Percentiles rank a stretch among this genome's conserved stretches.
Evolutionary conservation across 2,113 vertebrate species (phyloP).

Genomic region (Tamias sibiricus): DNA sequence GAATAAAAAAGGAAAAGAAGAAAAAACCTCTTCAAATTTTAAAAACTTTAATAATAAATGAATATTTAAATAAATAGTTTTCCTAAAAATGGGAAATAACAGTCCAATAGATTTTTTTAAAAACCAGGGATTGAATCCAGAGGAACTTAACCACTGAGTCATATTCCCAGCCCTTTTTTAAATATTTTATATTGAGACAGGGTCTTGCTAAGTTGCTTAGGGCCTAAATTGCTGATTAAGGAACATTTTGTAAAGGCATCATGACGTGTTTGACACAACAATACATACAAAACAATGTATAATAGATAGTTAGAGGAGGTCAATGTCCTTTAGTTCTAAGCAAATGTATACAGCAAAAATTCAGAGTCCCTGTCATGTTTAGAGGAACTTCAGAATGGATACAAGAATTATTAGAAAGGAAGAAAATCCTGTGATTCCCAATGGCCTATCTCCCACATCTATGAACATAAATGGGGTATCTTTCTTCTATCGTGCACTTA

Average conservation of each 20-base stretch:
- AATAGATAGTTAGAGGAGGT: neutral
- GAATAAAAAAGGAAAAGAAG: too few species aligned
- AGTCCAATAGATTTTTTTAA: neutral
- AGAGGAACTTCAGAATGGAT: neutral
- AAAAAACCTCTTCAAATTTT: neutral
- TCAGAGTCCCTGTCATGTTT: neutral
- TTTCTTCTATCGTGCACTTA: neutral
- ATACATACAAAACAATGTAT: neutral
- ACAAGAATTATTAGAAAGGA: neutral
- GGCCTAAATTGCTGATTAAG: neutral
- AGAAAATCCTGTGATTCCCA: neutral
- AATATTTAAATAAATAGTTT: neutral
- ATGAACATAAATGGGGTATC: neutral
- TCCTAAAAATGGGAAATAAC: conserved; percentile 27
- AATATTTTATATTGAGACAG: too few species aligned
- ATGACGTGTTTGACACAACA: neutral
- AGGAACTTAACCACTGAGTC: too few species aligned
- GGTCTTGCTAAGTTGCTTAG: too few species aligned
- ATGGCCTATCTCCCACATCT: neutral
- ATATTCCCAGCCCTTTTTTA: too few species aligned
- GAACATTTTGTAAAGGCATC: neutral
- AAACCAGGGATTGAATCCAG: too few species aligned
- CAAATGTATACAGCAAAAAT: neutral
- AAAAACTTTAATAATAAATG: neutral
- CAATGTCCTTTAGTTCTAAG: neutral